Evolutionary conservation across 2,113 vertebrate species (phyloP), one percentile per base, ranked within the genome.

Genomic region (Tinamus guttatus): DNA sequence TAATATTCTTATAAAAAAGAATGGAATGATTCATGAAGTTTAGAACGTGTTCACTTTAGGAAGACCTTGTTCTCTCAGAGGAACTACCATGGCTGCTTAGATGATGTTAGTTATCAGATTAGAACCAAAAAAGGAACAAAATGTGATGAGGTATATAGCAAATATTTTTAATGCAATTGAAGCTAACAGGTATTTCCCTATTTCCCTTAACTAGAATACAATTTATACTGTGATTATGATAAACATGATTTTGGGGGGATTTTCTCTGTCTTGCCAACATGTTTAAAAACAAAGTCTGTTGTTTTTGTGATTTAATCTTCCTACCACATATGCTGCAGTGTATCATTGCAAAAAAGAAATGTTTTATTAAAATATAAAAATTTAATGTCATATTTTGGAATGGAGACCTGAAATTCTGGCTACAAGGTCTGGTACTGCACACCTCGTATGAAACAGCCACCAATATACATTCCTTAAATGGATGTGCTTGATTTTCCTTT

Each of bases 21-120:
- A 60, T 47, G 54, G 94, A 95, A 64, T 7, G 30, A 47, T 18
- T 27, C 51, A 47, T 7, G 2, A 86, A 82, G 28, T 60, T 78
- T 70, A 71, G 25, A 91, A 92, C 25, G 38, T 86, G 62, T 74
- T n/a, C 54, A 77, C 73, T 81, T 87, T 73, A 68, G 21, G 34
- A 56, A 74, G 86, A 89, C 34, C 80, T 91, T 85, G 56, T 54
- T 90, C 64, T 95, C 51, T 91, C 52, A 76, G 43, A 70, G 27
- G 47, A 69, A 83, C 49, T 86, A 13, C 81, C 86, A 9, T 18
- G 3, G 38, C 73, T 94, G 40, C 56, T 84, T 71, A 71, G 62
- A 86, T 85, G 59, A 90, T 24, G 3, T 80, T 65, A 68, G 13
- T 90, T 92, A 85, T 43, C 63, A 90, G n/a, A 76, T 65, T 82